Evolutionary conservation across 2,888 invertebrate genomes (phyloP).

Genomic region (Macaria notata): DNA sequence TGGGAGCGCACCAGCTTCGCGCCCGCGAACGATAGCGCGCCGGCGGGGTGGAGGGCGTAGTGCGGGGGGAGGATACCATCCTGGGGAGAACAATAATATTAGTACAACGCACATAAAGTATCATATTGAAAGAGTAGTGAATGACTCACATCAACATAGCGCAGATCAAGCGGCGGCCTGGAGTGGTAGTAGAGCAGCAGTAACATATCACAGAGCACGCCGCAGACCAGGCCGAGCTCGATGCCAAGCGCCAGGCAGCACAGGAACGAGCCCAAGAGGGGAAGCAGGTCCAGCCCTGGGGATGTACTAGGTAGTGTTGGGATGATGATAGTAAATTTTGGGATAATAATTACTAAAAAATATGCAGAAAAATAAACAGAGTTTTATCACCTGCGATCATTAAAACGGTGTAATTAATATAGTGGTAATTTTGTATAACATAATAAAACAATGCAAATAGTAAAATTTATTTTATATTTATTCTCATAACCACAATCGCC

Average conservation of each 20-base stretch:
- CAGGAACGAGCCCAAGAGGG: slow-evolving; percentile 85
- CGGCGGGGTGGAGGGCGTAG: slow-evolving; percentile 64
- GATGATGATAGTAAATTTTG: too few relatives aligned
- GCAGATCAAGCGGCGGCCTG: slow-evolving; percentile 83
- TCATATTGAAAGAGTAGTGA: too few relatives aligned
- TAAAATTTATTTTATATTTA: too few relatives aligned
- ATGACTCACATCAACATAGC: slow-evolving; percentile 77
- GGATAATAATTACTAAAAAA: too few relatives aligned
- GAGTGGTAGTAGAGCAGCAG: slow-evolving; percentile 85
- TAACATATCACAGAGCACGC: slow-evolving; percentile 83
- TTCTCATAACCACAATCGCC: too few relatives aligned
- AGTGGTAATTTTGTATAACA: too few relatives aligned
- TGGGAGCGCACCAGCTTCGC: slow-evolving; percentile 65
- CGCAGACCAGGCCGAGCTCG: slow-evolving; percentile 86
- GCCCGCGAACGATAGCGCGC: slow-evolving; percentile 69
- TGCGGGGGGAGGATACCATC: slow-evolving; percentile 55
- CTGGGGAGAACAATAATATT: slow-evolving; percentile 36
- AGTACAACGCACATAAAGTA: too few relatives aligned
- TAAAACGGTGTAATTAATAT: too few relatives aligned
- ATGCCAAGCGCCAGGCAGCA: slow-evolving; percentile 86
- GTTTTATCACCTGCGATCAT: too few relatives aligned
- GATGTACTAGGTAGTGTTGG: too few relatives aligned
- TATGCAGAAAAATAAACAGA: too few relatives aligned
- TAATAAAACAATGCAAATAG: too few relatives aligned
- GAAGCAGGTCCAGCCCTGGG: slow-evolving; percentile 86